Evolutionary conservation across 92 coral and sea anemone species (phyloP), one percentile per base, ranked within the genome.

Genomic region (Ricordea florida): DNA sequence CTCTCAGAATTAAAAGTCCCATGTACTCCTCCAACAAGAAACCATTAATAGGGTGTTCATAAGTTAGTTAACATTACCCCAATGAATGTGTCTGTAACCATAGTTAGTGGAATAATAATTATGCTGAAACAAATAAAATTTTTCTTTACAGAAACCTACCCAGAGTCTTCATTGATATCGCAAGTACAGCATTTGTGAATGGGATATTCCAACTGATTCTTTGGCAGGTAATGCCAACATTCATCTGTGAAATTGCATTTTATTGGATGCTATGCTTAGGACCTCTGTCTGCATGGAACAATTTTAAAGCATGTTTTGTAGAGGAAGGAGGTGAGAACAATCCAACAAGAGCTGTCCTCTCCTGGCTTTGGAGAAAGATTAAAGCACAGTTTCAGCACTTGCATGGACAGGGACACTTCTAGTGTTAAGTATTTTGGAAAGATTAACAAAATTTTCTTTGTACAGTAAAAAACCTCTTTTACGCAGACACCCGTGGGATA

Each of bases 241-340:
- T 94, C 47, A 24, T 94, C 22, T 68, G 82, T 25, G 85, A 94
- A 50, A 55, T 91, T 21, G 68, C 90, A 55, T 94, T 94, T 89
- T 88, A 88, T 72, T 86, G 88, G 85, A 77, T 91, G 85, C 47
- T 94, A 59, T 76, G 78, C 62, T 65, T 82, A 34, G 88, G 94
- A 13, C 98, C 98, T 13, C 30, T 85, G 30, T 69, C 93, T 78
- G 97, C 92, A 1, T 92, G 97, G 89, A 79, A 79, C 67, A 72
- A 72, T 60, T 74, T 94, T n/a, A 81, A 74, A 61, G 81, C 82
- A 29, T 27, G 87, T 14, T 61, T 82, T 23, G 14, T 56, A 47
- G 65, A 69, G 2, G 76, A 42, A 4, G 74, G 72, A 15, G 82
- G 43, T n/a, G 78, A 78, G 9, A 68, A 41, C 37, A 44, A 34